A percentile compares a stretch with the other conserved stretches of the same genome.
phyloP scores from a whole-genome alignment of 2,113 vertebrate genomes.

The Dendrocopos noguchii region DNA sequence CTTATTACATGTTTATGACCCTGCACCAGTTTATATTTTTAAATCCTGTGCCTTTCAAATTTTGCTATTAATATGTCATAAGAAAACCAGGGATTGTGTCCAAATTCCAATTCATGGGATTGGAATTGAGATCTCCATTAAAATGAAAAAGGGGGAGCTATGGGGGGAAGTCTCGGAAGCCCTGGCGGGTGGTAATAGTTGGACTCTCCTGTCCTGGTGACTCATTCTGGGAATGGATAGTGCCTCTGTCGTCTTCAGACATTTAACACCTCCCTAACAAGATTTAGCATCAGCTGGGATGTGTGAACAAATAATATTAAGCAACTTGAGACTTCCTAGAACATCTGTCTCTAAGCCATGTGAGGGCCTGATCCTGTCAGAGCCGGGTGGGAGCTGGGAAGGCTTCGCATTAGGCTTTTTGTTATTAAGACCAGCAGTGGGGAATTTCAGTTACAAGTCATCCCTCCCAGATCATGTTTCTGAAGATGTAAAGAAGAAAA shows the following conservation, averaged over 20 bases:
- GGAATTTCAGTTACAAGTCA: not conserved
- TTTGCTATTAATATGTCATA: constrained; percentile 55
- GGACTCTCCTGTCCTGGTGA: not conserved
- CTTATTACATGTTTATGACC: not conserved
- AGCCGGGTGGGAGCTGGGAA: not conserved
- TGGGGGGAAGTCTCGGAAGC: constrained; percentile 39
- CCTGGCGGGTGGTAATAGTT: constrained; percentile 1
- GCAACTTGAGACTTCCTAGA: constrained; percentile 47
- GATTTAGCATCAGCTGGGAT: constrained; percentile 48
- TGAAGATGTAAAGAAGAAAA: constrained; percentile 44
- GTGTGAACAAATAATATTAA: constrained; percentile 59
- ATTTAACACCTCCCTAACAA: constrained; percentile 55
- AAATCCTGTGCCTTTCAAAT: constrained; percentile 11
- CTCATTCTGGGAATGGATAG: constrained; percentile 52
- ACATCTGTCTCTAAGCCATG: constrained; percentile 28
- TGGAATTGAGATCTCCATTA: constrained; percentile 53
- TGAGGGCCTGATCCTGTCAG: constrained; percentile 34
- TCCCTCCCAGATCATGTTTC: constrained; percentile 41
- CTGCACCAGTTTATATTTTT: not conserved
- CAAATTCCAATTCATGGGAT: constrained; percentile 61
- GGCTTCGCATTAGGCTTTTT: not conserved
- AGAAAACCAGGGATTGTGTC: constrained; percentile 1
- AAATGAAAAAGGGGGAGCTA: constrained; percentile 29
- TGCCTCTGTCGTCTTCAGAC: constrained; percentile 30
- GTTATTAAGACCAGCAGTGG: constrained; percentile 39